Base-by-base conservation (phyloP, 2,113 vertebrate genomes). In the Riparia riparia region DNA sequence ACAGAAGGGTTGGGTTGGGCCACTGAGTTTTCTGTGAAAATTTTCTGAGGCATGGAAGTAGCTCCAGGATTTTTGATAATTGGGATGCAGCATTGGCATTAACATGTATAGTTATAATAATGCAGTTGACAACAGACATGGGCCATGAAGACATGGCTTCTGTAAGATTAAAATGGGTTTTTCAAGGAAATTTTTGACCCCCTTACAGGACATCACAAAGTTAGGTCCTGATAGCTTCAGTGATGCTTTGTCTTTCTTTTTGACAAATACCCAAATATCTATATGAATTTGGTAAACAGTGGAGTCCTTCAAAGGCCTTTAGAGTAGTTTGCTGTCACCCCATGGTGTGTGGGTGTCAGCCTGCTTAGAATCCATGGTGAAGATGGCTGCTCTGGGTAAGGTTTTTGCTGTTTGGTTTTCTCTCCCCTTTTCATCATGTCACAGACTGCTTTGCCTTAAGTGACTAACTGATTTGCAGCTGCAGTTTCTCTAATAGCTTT, bases 331-430 rank as follows among this genome's bases (percentile, higher is more conserved):
- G 34, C 11, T 82, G 71, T 84, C 25, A 69, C 10, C 7, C 12
- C 8, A 2, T 1, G 4, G 29, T 63, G 31, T 60, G 31, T 29
- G 20, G 51, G 37, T 72, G n/a, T 86, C 61, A n/a, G 32, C 58
- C 51, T 91, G 22, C 14, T 80, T 80, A n/a, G 45, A 69, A 26
- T 16, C 72, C 45, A 14, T 20, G 15, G 26, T 82, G n/a, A 69
- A 61, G 42, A 8, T 9, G 63, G 24, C 12, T 82, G 74, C 70
- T 50, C 0, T 37, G 49, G 37, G 24, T 80, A 34, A 53, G 17
- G 39, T 29, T 91, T 69, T 80, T 93, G 70, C 21, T 86, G 47
- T 32, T 51, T 83, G 54, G 14, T 17, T 89, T 93, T 87, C 73
- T 90, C 29, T 64, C 9, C 25, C 11, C 25, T 61, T 86, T 82